Evolutionary conservation across 2,888 invertebrate genomes (phyloP).

Genomic region (Dendrolimus pini): DNA sequence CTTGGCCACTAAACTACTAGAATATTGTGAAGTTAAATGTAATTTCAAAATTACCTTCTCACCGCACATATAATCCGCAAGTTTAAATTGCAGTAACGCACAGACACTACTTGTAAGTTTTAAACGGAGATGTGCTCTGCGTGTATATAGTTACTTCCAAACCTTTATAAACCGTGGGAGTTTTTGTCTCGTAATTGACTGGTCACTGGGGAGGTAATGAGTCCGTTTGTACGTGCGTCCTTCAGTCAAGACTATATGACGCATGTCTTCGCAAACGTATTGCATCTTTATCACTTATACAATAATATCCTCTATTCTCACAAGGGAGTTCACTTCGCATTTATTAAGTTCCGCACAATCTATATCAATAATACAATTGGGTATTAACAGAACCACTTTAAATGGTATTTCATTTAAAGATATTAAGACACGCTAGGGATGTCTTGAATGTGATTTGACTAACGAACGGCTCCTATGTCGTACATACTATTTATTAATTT

Average conservation of each 20-base stretch:
- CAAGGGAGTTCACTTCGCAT: conserved; percentile 9
- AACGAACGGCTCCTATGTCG: too few relatives aligned
- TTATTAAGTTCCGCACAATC: conserved; percentile 8
- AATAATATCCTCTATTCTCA: conserved; percentile 26
- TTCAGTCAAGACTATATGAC: conserved; percentile 59
- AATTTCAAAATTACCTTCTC: too few relatives aligned
- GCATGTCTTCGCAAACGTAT: conserved; percentile 47
- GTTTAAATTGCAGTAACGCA: conserved; percentile 24
- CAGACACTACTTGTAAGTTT: conserved; percentile 40
- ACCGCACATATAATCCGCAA: not conserved
- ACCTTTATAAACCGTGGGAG: conserved; percentile 74
- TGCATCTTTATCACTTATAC: conserved; percentile 41
- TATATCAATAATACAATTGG: conserved; percentile 4
- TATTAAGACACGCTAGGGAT: too few relatives aligned
- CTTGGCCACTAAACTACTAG: too few relatives aligned
- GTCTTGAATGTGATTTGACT: too few relatives aligned
- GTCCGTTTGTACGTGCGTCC: conserved; percentile 68
- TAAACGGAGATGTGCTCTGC: conserved; percentile 65
- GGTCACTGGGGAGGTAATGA: conserved; percentile 67
- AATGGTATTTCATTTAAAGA: too few relatives aligned
- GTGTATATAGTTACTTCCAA: conserved; percentile 47
- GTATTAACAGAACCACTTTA: not conserved
- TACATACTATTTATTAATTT: too few relatives aligned
- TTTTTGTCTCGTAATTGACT: conserved; percentile 71
- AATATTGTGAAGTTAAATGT: too few relatives aligned